Evolutionary conservation across 2,113 vertebrate genomes (phyloP), one percentile per base, ranked within the genome.

Genomic region (Cebidichthys violaceus): DNA sequence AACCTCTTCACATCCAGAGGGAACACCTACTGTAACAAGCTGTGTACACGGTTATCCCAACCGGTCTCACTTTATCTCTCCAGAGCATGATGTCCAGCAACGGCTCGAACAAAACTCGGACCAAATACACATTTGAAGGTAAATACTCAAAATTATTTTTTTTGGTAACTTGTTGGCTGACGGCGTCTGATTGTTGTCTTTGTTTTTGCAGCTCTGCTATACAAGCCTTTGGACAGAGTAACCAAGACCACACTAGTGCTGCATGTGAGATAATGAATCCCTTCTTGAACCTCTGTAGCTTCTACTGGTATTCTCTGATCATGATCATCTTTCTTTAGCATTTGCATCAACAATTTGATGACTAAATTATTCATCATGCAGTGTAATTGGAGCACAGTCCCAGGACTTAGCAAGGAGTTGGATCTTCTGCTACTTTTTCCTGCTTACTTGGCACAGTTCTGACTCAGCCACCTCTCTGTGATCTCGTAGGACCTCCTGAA

Each of bases 221-320:
- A 96, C 86, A 95, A 93, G 39, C 95, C 95, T 71, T 71, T 96
- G 89, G 95, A 96, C 67, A 87, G 95, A 88, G 90, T 96, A 41
- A 96, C 94, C 70, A 96, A 92, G 87, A 96, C 94, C n/a, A 96
- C 94, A 31, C 90, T 96, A 6, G 94, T 94, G 43, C 78, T 96
- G 67, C 93, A 78, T 52, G 95, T 96, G 82, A 95, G 92, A 70
- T 17, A 9, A 20, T 17, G 24, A 2, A 27, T 61, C 11, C 9
- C 2, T 27, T 35, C 4, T 8, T 24, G 2, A 70, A 8, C 22
- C 59, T 70, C 33, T 4, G 1, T 18, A 24, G 31, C 79, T 37
- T 55, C 17, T 11, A n/a, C 37, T 54, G 7, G 62, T 24, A 8
- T n/a, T 31, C 14, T 64, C 29, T 37, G 14, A 60, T 27, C 6